These are phyloP conservation scores for Labeo catla DNA, from an alignment of 2,113 vertebrate genomes.

Conservation along the genomic window DNA sequence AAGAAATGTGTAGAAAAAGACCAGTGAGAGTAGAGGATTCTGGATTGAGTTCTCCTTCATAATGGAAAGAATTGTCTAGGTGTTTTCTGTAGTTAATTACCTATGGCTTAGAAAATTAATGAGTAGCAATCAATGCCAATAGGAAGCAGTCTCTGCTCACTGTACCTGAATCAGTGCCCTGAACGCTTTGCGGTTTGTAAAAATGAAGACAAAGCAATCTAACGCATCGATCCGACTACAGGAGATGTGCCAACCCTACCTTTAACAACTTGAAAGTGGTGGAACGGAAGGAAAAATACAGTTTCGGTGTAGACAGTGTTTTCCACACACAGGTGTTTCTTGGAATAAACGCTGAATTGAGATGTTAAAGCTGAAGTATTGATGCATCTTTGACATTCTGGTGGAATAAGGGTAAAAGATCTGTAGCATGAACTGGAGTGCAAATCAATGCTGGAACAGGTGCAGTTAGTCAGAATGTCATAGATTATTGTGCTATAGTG, in stretches of 20 bases:
- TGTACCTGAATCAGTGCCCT: constrained; percentile 36
- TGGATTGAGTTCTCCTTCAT: neutral
- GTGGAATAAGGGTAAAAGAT: neutral
- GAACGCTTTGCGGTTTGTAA: neutral
- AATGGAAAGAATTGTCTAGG: constrained; percentile 1
- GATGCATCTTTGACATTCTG: constrained; percentile 19
- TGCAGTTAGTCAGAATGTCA: neutral
- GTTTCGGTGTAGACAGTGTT: neutral
- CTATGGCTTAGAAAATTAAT: constrained; percentile 41
- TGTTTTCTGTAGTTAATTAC: constrained; percentile 47
- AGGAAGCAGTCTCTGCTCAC: constrained; percentile 15
- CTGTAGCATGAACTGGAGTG: neutral
- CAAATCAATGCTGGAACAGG: neutral
- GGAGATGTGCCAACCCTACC: neutral
- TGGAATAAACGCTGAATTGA: neutral
- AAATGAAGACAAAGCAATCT: constrained; percentile 37
- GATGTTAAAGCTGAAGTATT: neutral
- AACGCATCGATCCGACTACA: constrained; percentile 25
- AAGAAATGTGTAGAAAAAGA: neutral
- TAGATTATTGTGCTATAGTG: neutral
- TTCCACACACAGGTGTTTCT: constrained; percentile 9
- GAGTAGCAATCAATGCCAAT: constrained; percentile 42
- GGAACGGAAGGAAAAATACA: neutral
- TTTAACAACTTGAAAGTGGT: neutral
- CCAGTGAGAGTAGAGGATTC: neutral